Evolutionary conservation across 2,797 vertebrate species (phyloP).

Genomic region (Psittacula echo): DNA sequence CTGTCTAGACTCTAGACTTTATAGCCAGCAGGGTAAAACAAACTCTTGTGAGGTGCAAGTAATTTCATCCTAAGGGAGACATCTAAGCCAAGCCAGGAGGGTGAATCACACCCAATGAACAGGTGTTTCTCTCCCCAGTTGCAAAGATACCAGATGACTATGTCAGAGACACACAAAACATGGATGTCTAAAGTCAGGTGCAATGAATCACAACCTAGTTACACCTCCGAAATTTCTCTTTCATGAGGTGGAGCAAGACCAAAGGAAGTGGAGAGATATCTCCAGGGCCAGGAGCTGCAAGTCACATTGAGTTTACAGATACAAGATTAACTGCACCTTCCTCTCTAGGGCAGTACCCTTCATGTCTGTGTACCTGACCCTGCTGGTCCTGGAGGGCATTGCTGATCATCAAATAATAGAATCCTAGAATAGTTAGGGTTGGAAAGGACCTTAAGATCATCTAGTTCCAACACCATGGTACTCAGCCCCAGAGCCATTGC

Average conservation of each 20-base stretch:
- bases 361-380: neutral
- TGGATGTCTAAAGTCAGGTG: neutral
- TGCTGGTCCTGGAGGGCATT: neutral
- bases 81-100: neutral
- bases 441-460: neutral
- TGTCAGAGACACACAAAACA: neutral
- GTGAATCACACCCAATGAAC: constrained; percentile 41
- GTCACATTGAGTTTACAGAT: neutral
- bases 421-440: neutral
- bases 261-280: neutral
- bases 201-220: neutral
- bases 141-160: constrained; percentile 9
- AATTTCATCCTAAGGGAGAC: constrained; percentile 21
- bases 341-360: neutral
- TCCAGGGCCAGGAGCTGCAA: neutral
- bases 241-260: neutral
- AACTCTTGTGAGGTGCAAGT: neutral
- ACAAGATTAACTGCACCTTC: neutral
- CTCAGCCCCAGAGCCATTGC: neutral
- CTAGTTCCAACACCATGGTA: neutral
- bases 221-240: neutral
- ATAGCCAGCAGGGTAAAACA: constrained; percentile 18
- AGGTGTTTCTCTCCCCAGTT: neutral
- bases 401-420: neutral
- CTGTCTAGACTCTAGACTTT: constrained; percentile 45